Evolutionary conservation across 2,797 vertebrate species (phyloP).

Genomic region (Coilia nasus): DNA sequence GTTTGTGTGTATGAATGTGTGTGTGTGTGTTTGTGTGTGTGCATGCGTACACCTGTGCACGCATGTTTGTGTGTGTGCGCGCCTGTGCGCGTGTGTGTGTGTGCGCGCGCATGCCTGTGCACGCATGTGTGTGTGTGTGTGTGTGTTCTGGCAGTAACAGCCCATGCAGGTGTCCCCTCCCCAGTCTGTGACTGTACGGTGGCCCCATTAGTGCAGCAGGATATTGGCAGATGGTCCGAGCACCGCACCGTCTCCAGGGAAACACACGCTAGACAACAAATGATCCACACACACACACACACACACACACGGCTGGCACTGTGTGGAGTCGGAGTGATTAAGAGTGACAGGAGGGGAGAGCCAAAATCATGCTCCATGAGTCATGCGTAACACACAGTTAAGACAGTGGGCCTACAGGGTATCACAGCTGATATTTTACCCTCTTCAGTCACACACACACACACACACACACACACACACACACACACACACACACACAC

Average conservation of each 20-base stretch:
- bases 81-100: background rate
- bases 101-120: background rate
- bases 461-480: background rate
- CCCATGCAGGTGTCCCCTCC: background rate
- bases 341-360: background rate
- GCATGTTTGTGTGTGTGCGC: background rate
- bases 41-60: background rate
- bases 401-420: background rate
- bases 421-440: background rate
- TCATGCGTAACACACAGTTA: background rate
- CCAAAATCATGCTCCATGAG: background rate
- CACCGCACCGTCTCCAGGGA: background rate
- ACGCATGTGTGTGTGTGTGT: constrained; percentile 28
- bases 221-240: background rate
- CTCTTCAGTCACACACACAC: background rate
- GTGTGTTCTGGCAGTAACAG: constrained; percentile 3
- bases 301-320: background rate
- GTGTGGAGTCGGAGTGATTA: background rate
- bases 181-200: background rate
- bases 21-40: background rate
- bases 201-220: background rate
- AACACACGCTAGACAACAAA: background rate
- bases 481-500: constrained; percentile 9
- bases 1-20: too few relatives aligned
- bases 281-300: background rate